These are phyloP conservation scores for Pristiophorus japonicus DNA, from an alignment of 2,113 vertebrate species.

Conservation along the genomic window DNA sequence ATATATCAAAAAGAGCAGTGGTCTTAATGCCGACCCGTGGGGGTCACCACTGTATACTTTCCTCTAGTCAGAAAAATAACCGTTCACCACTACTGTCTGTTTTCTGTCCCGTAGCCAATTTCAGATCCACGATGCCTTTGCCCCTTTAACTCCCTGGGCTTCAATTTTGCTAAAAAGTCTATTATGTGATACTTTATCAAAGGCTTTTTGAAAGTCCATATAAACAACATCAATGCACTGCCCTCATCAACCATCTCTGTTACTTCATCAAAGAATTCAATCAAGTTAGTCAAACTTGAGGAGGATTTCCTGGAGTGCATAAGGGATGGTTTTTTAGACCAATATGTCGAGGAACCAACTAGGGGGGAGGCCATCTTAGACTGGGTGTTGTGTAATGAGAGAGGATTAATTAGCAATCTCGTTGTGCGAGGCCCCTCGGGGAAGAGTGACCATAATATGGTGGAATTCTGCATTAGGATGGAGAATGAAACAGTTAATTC, in stretches of 20 bases:
- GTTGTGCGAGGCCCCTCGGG: too few relatives aligned
- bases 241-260: not conserved
- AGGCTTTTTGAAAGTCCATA: not conserved
- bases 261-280: not conserved
- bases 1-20: not conserved
- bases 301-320: too few relatives aligned
- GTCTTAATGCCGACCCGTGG: not conserved
- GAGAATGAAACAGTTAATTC: too few relatives aligned
- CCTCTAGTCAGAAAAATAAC: not conserved
- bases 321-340: too few relatives aligned
- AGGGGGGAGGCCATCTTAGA: too few relatives aligned
- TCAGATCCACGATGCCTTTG: not conserved
- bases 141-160: not conserved
- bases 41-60: not conserved
- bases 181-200: not conserved
- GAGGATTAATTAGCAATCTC: too few relatives aligned
- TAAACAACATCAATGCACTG: not conserved
- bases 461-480: too few relatives aligned
- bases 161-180: not conserved
- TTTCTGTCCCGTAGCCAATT: not conserved
- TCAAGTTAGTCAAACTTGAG: not conserved
- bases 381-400: too few relatives aligned
- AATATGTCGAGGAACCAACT: too few relatives aligned
- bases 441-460: too few relatives aligned
- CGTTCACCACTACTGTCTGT: not conserved